Percentiles rank a stretch among this genome's conserved stretches.
Conservation (phyloP, 2,113 vertebrate species). For the Lamprologus sp. region DNA sequence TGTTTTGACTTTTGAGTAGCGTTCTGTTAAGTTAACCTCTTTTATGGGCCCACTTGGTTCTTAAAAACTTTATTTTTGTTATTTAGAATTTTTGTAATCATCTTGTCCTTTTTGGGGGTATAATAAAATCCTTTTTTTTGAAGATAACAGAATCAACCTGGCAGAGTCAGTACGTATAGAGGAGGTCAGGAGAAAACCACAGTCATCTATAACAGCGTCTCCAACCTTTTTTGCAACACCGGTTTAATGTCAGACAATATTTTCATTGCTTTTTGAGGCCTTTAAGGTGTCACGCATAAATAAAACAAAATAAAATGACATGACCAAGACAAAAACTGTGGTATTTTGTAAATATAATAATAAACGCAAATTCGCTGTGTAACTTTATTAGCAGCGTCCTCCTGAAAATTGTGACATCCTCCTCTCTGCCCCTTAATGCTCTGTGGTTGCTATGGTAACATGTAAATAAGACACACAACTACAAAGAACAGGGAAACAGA, state of each 20-base stretch:
- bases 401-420: background rate
- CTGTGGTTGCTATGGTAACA: background rate
- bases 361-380: background rate
- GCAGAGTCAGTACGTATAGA: background rate
- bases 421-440: fast-evolving
- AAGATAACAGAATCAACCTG: background rate
- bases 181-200: background rate
- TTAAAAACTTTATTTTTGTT: too few relatives aligned
- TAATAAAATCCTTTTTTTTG: too few relatives aligned
- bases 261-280: background rate
- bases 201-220: background rate
- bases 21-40: too few relatives aligned
- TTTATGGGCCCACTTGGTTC: too few relatives aligned
- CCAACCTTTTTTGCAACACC: background rate
- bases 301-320: background rate
- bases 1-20: too few relatives aligned
- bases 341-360: background rate
- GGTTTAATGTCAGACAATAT: background rate
- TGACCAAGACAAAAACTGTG: background rate
- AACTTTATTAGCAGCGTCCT: background rate
- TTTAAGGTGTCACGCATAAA: fast-evolving
- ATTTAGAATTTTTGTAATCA: too few relatives aligned
- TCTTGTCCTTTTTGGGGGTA: too few relatives aligned
- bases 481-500: background rate
- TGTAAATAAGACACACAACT: background rate